A percentile compares a stretch with the other conserved stretches of the same genome.
Conservation (phyloP, 1,140 invertebrate species). For the Gonioctena quinquepunctata region DNA sequence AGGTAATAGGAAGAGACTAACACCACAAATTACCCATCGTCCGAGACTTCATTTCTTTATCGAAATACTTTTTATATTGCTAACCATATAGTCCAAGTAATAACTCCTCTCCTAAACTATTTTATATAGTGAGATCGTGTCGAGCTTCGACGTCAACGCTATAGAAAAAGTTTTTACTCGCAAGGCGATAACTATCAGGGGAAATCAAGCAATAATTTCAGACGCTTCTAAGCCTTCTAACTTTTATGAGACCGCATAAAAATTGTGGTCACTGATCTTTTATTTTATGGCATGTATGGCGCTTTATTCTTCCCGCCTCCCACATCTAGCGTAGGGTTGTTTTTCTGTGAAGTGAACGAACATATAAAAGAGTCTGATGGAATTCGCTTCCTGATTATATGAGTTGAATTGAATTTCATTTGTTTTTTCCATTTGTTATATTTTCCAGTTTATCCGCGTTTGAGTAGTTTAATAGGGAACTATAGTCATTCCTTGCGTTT, state of each 20-base stretch:
- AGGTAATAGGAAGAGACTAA: not conserved
- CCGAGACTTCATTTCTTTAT: not conserved
- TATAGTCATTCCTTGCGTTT: too few species aligned
- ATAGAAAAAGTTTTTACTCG: conserved; percentile 15
- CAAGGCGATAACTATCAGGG: conserved; percentile 16
- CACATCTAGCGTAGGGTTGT: not conserved
- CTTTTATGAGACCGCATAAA: conserved; percentile 15
- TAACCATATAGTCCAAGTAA: not conserved
- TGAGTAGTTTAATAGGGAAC: too few species aligned
- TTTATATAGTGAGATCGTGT: not conserved
- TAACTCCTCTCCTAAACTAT: not conserved
- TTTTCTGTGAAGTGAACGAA: too few species aligned
- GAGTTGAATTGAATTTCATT: too few species aligned
- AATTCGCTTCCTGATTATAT: too few species aligned
- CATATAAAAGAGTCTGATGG: too few species aligned
- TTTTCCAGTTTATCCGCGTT: too few species aligned
- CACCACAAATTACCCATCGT: not conserved
- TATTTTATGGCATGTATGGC: not conserved
- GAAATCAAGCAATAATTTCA: conserved; percentile 21
- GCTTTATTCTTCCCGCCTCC: not conserved
- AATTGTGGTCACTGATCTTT: conserved; percentile 12
- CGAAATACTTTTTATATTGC: not conserved
- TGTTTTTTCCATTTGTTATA: too few species aligned
- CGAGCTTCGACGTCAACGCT: not conserved
- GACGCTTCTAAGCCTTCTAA: conserved; percentile 20